Evolutionary conservation across 1,140 invertebrate species (phyloP), one percentile per base, ranked within the genome.

Genomic region (Drosophila nannoptera): DNA sequence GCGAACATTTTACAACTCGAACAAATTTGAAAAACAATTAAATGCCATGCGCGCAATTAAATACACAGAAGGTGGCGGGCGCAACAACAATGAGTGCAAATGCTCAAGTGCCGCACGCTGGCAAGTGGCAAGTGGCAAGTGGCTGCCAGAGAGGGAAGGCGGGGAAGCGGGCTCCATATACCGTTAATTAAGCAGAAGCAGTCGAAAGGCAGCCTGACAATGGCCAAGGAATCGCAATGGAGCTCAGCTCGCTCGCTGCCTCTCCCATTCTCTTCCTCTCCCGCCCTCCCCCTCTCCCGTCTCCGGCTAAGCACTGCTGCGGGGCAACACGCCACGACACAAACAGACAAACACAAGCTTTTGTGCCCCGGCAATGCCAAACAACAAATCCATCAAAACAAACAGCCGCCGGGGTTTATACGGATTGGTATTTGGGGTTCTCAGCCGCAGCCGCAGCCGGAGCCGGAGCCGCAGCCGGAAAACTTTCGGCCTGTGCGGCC

Each of bases 21-120:
- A 78, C 81, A 86, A 86, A 86, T 86, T 86, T 86, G 81, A 87
- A 87, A 86, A 87, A 87, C 82, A 87, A 87, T 87, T 87, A 87
- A 87, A 87, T 87, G 78, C 82, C 82, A 87, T 87, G 82, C 77
- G 82, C 82, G 82, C 78, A 87, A 87, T 87, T 87, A 87, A 87
- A 78, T 87, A 73, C 82, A 87, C 82, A 77, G 86, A 84, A 87
- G 82, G 82, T 87, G 82, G 78, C 82, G 82, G 80, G 80, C 80
- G 77, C 69, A 67, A 49, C 64, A 60, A 4, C 46, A 61, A 43
- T 63, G 60, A 61, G 67, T 75, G 69, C 69, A 63, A 59, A 69
- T 73, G 76, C 76, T 86, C 73, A 84, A 86, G 81, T 84, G 80
- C 22, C 22, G 73, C 76, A 67, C 60, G 55, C 50, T 36, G 56